Evolutionary conservation across 1,140 invertebrate species (phyloP), one percentile per base, ranked within the genome.

Genomic region (Leptonema lineaticorne): DNA sequence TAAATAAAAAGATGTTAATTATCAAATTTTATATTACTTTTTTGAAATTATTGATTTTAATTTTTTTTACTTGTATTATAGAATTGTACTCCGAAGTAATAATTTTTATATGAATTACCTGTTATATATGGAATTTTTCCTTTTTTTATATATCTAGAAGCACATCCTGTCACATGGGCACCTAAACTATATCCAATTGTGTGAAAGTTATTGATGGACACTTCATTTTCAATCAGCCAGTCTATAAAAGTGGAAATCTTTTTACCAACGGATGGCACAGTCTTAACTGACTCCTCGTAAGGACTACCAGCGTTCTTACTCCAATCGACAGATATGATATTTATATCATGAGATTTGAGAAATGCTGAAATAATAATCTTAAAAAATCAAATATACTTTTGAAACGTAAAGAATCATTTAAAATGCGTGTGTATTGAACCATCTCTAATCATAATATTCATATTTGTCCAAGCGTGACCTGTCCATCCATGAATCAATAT

Each of bases 261-360:
- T 57, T 76, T 63, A 0, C 84, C 86, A 64, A 85, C 75, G 1
- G 69, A 53, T 30, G 76, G 72, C 0, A 86, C 81, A 1, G 78
- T 76, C 18, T 66, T 74, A n/a, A 76, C 75, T 8, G 83, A 77
- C 22, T 74, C 78, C 14, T 79, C 26, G 29, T 85, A 85, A 4
- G 5, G 30, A 0, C 74, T 75, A 1, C 70, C 63, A 3, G 79
- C 76, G 24, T 78, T 80, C 8, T 4, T 18, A 2, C 73, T 72
- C 81, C 83, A 84, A 56, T 84, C 81, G 1, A 82, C 73, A 0
- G 77, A 74, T 57, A 85, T 78, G 11, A 84, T 71, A 48, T 85
- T 85, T 60, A 76, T 78, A 57, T 77, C 74, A 2, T 75, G 78
- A 26, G 71, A 68, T 1, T 63, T 41, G 7, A 82, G 62, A 27